phyloP scores from a whole-genome alignment of 2,888 invertebrate genomes.

The Conops quadrifasciatus region DNA sequence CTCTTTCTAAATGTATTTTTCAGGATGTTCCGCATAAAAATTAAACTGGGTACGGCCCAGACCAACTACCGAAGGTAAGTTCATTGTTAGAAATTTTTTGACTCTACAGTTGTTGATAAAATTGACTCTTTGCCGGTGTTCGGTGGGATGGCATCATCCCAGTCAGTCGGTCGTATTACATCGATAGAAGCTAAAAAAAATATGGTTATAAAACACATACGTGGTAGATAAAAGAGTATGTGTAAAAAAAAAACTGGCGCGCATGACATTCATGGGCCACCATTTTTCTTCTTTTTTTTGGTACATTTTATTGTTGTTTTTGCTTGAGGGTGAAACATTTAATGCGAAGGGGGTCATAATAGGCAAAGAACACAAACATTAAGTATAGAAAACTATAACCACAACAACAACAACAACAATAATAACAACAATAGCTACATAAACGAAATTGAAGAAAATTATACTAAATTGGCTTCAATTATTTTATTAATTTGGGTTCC shows the following conservation, averaged over 20 bases:
- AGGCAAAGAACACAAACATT: too few relatives aligned
- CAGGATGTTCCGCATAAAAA: too few relatives aligned
- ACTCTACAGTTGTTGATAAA: too few relatives aligned
- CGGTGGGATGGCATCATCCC: background rate
- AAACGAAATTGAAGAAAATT: conserved; percentile 57
- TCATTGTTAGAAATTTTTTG: too few relatives aligned
- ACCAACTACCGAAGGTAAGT: too few relatives aligned
- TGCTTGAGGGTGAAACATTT: background rate
- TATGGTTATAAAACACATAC: too few relatives aligned
- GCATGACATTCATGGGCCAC: conserved; percentile 20
- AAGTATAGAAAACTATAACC: conserved; percentile 35
- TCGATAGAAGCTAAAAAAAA: background rate
- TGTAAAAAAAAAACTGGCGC: conserved; percentile 18
- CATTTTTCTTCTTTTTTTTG: background rate
- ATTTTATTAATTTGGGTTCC: conserved; percentile 65
- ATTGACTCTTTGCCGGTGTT: too few relatives aligned
- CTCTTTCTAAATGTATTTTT: too few relatives aligned
- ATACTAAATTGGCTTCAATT: conserved; percentile 65
- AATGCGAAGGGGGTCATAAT: too few relatives aligned
- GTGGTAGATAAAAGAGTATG: too few relatives aligned
- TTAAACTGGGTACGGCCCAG: too few relatives aligned
- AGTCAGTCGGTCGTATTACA: background rate
- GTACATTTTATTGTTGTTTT: background rate
- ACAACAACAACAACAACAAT: conserved; percentile 31
- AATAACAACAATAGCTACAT: conserved; percentile 27